Evolutionary conservation across 2,888 invertebrate species (phyloP).

Genomic region (Himalopsyche kuldschensis): DNA sequence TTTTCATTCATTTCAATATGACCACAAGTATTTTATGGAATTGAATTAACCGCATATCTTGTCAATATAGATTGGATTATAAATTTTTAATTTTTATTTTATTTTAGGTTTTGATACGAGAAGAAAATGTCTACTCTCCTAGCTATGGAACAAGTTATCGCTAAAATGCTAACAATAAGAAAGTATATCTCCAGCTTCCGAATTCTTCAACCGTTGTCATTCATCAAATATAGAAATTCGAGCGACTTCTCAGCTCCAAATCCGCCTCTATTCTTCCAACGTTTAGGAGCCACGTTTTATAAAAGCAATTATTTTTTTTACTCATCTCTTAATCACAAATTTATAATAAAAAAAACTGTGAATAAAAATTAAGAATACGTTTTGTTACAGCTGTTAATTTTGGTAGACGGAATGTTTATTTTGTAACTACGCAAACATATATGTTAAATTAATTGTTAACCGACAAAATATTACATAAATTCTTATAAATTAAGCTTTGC

Average conservation of each 20-base stretch:
- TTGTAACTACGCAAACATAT: conserved; percentile 11
- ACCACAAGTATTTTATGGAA: too few species aligned
- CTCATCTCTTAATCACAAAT: not conserved
- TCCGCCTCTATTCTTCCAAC: not conserved
- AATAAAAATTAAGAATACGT: not conserved
- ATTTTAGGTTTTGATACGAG: conserved; percentile 12
- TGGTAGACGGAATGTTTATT: conserved; percentile 1
- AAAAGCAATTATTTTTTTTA: conserved; percentile 7
- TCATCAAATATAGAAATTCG: not conserved
- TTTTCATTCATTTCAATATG: too few species aligned
- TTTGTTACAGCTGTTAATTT: not conserved
- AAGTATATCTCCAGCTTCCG: not conserved
- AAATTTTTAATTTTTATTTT: not conserved
- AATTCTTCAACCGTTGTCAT: not conserved
- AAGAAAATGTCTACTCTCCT: conserved; percentile 15
- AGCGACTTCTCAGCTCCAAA: not conserved
- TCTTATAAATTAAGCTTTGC: conserved; percentile 27
- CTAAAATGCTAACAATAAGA: not conserved
- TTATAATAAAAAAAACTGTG: not conserved
- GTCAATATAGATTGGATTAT: too few species aligned
- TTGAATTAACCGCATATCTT: too few species aligned
- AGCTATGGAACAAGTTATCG: conserved; percentile 8
- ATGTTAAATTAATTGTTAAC: conserved; percentile 13
- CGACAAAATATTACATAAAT: conserved; percentile 4
- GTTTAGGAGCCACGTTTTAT: not conserved